Percentiles rank a stretch among this genome's conserved stretches.
phyloP scores from a whole-genome alignment of 2,797 vertebrate species.

The Coregonus sp. region DNA sequence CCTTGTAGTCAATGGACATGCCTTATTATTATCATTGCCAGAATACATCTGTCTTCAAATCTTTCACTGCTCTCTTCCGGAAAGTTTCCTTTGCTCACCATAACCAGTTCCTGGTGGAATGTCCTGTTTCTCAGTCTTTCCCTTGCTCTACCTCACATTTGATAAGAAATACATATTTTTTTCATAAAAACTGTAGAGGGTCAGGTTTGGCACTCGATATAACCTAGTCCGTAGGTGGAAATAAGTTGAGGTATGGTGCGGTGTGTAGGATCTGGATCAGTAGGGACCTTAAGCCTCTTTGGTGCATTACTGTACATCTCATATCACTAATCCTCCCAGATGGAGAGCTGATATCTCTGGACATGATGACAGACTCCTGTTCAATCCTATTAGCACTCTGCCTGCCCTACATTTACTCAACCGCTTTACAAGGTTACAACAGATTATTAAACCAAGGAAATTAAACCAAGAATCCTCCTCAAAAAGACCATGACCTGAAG shows the following conservation, averaged over 20 bases:
- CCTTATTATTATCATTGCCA: too few relatives aligned
- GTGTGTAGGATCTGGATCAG: background rate
- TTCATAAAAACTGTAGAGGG: background rate
- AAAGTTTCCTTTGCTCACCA: too few relatives aligned
- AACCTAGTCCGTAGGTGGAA: too few relatives aligned
- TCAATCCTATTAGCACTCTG: constrained; percentile 70
- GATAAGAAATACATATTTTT: too few relatives aligned
- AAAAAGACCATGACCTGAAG: background rate
- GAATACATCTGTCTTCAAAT: too few relatives aligned
- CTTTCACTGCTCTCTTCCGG: too few relatives aligned
- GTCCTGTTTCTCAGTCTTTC: background rate
- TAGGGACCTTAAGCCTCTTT: constrained; percentile 70
- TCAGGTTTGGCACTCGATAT: too few relatives aligned
- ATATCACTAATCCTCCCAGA: constrained; percentile 73
- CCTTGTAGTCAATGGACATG: too few relatives aligned
- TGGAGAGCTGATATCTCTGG: constrained; percentile 69
- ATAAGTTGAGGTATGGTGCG: background rate
- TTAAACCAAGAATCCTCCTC: constrained; percentile 26
- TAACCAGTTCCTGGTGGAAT: background rate
- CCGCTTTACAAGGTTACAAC: constrained; percentile 12
- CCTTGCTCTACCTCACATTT: background rate
- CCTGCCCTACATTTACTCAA: constrained; percentile 39
- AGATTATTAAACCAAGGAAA: constrained; percentile 28
- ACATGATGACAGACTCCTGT: constrained; percentile 50
- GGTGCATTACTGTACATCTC: constrained; percentile 63